These are phyloP conservation scores for Melanotaenia boesemani DNA, from an alignment of 2,797 vertebrate genomes.

Conservation along the genomic window DNA sequence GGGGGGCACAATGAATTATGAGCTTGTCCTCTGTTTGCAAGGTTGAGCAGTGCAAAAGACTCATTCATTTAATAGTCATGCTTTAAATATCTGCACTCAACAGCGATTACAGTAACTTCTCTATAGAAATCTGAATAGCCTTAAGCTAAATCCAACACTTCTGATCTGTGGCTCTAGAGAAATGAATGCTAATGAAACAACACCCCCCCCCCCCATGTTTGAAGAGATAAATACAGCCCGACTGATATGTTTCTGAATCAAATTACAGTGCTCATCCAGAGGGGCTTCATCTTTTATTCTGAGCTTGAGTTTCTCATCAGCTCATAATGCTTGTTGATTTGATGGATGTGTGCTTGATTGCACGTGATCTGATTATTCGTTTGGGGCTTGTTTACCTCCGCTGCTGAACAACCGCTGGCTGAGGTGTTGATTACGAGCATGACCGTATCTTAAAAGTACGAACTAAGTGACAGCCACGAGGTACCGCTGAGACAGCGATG, in stretches of 20 bases:
- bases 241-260: slow-evolving; percentile 27
- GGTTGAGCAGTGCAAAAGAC: slow-evolving; percentile 42
- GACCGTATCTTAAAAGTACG: slow-evolving; percentile 34
- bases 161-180: slow-evolving; percentile 60
- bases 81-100: slow-evolving; percentile 60
- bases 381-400: slow-evolving; percentile 32
- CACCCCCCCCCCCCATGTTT: slow-evolving; percentile 61
- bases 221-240: slow-evolving; percentile 55
- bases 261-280: slow-evolving; percentile 33
- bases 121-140: slow-evolving; percentile 49
- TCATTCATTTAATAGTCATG: slow-evolving; percentile 62
- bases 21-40: slow-evolving; percentile 50
- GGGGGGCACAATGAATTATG: slow-evolving; percentile 46
- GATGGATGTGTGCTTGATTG: slow-evolving; percentile 46
- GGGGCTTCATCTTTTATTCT: slow-evolving; percentile 28
- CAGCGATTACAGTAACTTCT: slow-evolving; percentile 47
- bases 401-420: slow-evolving; percentile 14
- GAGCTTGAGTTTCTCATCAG: slow-evolving; percentile 44
- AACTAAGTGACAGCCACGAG: slow-evolving; percentile 58
- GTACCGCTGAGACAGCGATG: slow-evolving; percentile 50
- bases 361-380: slow-evolving; percentile 51
- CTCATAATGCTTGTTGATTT: slow-evolving; percentile 56
- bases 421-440: slow-evolving; percentile 38
- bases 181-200: slow-evolving; percentile 70
- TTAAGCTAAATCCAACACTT: slow-evolving; percentile 59